Conservation (phyloP, 2,113 vertebrate species). For the Tragelaphus imberbis region DNA sequence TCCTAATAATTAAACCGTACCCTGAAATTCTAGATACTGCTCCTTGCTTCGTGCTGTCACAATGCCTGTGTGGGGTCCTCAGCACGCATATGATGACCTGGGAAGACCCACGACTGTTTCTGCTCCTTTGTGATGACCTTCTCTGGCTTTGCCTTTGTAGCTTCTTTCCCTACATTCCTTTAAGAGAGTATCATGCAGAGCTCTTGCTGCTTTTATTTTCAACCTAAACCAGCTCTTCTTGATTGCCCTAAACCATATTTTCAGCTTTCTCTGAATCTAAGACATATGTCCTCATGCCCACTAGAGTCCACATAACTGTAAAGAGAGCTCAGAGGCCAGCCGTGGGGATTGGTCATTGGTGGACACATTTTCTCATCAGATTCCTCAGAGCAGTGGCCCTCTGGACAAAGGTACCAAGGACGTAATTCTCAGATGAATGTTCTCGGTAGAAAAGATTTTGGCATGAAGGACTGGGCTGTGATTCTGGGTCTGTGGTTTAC, state of each 20-base stretch:
- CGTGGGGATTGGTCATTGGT: neutral
- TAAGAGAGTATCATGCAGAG: neutral
- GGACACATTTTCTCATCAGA: slow-evolving; percentile 39
- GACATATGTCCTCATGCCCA: slow-evolving; percentile 76
- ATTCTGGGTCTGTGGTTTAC: neutral
- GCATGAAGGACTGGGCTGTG: neutral
- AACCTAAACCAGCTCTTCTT: slow-evolving; percentile 21
- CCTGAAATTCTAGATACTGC: neutral
- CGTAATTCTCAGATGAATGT: neutral
- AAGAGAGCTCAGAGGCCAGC: slow-evolving; percentile 35
- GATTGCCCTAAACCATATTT: neutral
- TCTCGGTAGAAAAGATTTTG: neutral
- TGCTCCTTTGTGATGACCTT: neutral
- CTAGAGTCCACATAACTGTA: slow-evolving; percentile 56
- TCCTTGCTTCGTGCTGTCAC: neutral
- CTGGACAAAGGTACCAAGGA: neutral
- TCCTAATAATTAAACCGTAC: neutral
- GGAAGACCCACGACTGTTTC: neutral
- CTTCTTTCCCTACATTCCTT: neutral
- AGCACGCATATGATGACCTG: neutral
- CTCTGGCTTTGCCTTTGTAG: neutral
- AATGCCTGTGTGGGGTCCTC: neutral
- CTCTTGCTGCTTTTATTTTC: slow-evolving; percentile 56
- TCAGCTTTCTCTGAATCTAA: slow-evolving; percentile 65
- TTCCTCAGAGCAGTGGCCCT: neutral